Evolutionary conservation across 2,888 invertebrate genomes (phyloP).

Genomic region (Drosophila picticornis): DNA sequence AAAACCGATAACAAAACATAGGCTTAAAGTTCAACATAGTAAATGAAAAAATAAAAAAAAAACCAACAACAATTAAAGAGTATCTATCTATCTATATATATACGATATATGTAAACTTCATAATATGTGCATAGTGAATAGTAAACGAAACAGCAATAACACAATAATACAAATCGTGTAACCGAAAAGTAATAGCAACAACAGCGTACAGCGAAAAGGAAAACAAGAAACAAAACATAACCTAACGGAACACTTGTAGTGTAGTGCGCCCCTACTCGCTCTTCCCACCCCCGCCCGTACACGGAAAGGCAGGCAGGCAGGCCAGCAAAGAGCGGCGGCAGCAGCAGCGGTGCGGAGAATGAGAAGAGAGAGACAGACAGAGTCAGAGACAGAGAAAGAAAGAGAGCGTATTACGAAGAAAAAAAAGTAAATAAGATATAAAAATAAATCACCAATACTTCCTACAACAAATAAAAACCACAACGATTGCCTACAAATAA

Average conservation of each 20-base stretch:
- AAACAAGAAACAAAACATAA: constrained; percentile 1
- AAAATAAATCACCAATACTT: constrained; percentile 77
- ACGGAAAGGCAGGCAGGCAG: not conserved
- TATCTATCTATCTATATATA: constrained; percentile 62
- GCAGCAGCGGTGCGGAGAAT: constrained; percentile 8
- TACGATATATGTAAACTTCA: constrained; percentile 51
- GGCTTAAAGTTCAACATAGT: constrained; percentile 75
- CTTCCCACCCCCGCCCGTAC: too few relatives aligned
- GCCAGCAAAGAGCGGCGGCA: constrained; percentile 6
- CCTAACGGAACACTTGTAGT: constrained; percentile 38
- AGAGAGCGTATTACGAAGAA: constrained; percentile 32
- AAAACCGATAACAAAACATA: constrained; percentile 50
- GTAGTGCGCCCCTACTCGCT: not conserved
- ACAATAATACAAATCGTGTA: constrained; percentile 76
- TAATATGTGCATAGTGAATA: constrained; percentile 76
- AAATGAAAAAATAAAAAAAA: constrained; percentile 51
- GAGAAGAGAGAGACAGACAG: constrained; percentile 6
- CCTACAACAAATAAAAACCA: constrained; percentile 76
- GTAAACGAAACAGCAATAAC: constrained; percentile 80
- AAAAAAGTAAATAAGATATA: constrained; percentile 43
- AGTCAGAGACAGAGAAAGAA: constrained; percentile 7
- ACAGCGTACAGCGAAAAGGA: constrained; percentile 68
- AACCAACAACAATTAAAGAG: constrained; percentile 63
- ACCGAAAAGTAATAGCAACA: constrained; percentile 79
- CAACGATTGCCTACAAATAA: constrained; percentile 82